These are phyloP conservation scores for Fulica atra DNA, from an alignment of 2,113 vertebrate species.

Conservation along the genomic window DNA sequence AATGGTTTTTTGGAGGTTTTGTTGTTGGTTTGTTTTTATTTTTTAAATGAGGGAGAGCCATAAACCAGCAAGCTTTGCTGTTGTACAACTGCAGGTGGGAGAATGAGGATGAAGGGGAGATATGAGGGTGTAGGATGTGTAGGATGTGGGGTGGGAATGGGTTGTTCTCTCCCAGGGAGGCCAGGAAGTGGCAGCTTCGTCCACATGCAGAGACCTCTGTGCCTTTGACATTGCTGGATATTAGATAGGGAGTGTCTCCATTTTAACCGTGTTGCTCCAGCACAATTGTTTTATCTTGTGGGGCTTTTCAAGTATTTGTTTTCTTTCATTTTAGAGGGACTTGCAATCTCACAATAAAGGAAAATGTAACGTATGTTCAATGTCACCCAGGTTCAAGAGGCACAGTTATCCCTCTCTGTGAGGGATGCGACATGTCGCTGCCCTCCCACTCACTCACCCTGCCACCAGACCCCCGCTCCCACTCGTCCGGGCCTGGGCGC, in stretches of 20 bases:
- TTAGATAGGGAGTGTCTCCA: background rate
- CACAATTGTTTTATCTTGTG: background rate
- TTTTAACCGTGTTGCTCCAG: background rate
- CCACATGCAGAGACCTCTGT: background rate
- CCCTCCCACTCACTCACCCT: rapidly evolving
- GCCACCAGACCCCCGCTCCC: rapidly evolving
- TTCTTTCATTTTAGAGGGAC: background rate
- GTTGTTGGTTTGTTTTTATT: background rate
- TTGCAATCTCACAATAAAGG: background rate
- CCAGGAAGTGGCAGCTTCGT: background rate
- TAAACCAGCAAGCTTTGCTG: background rate
- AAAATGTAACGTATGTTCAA: background rate
- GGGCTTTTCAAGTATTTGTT: background rate
- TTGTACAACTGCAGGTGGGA: background rate
- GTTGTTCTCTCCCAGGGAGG: background rate
- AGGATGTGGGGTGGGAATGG: background rate
- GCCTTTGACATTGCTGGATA: background rate
- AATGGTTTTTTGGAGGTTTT: background rate
- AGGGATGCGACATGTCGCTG: background rate
- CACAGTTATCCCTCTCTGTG: background rate
- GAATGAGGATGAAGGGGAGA: background rate
- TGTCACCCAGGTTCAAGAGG: background rate
- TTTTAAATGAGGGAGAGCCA: background rate
- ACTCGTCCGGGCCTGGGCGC: rapidly evolving
- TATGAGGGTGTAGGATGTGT: background rate